These are phyloP conservation scores for Austrolebias charrua DNA, from an alignment of 2,797 vertebrate genomes.

Conservation along the genomic window DNA sequence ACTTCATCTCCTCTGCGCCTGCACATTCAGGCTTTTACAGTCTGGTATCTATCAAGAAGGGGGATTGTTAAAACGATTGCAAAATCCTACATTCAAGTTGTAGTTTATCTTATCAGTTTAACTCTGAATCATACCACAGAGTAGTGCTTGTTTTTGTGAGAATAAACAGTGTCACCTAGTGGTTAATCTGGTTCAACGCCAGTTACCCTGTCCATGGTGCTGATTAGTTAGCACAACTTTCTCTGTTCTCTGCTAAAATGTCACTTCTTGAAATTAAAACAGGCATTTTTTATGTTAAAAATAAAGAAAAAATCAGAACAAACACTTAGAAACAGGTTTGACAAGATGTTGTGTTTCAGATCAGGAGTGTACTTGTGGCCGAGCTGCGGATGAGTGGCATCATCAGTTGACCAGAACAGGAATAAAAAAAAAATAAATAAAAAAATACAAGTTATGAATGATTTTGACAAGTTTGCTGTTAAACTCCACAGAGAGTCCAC, in stretches of 20 bases:
- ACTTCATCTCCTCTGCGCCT: conserved; percentile 17
- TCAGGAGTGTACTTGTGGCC: conserved; percentile 87
- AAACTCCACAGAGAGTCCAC: too few species aligned
- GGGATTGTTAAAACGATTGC: conserved; percentile 80
- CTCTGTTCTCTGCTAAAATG: background rate
- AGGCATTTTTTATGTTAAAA: too few species aligned
- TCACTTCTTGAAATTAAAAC: background rate
- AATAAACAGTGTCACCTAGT: conserved; percentile 62
- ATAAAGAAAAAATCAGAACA: too few species aligned
- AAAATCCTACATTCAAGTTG: conserved; percentile 81
- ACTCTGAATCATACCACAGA: conserved; percentile 91
- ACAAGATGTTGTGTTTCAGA: conserved; percentile 63
- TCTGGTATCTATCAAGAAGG: conserved; percentile 87
- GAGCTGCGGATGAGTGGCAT: conserved; percentile 86
- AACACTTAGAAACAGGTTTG: too few species aligned
- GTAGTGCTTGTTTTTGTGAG: background rate
- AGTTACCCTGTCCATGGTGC: conserved; percentile 77
- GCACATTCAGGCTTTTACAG: conserved; percentile 83
- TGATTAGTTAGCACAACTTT: conserved; percentile 66
- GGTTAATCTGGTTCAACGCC: conserved; percentile 31
- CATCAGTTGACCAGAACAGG: conserved; percentile 82
- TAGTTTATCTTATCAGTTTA: conserved; percentile 84
- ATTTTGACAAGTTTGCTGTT: conserved; percentile 65
- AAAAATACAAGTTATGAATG: conserved; percentile 85
- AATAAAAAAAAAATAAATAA: too few species aligned